phyloP scores from a whole-genome alignment of 1,140 invertebrate species.

The Drosophila sproati region DNA sequence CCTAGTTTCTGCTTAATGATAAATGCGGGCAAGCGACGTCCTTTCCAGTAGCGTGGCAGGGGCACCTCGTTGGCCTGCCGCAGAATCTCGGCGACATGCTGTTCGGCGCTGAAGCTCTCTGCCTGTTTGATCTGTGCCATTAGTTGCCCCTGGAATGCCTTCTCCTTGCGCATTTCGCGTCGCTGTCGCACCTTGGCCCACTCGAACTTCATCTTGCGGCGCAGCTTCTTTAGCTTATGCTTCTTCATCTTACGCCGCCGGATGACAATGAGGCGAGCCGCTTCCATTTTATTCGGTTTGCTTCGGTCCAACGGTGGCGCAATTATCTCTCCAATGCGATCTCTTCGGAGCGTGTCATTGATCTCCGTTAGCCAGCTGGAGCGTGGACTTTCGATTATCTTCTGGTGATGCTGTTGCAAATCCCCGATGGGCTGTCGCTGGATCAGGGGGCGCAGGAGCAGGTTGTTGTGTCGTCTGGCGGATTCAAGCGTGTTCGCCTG shows the following conservation, averaged over 20 bases:
- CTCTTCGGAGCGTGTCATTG: slow-evolving; percentile 62
- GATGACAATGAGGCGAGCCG: slow-evolving; percentile 90
- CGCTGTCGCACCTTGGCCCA: slow-evolving; percentile 89
- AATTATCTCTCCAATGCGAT: slow-evolving; percentile 62
- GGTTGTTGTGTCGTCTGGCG: slow-evolving; percentile 14
- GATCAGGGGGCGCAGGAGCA: slow-evolving; percentile 9
- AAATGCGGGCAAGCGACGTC: slow-evolving; percentile 88
- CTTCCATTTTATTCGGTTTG: slow-evolving; percentile 87
- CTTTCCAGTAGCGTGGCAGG: slow-evolving; percentile 88
- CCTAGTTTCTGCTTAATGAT: slow-evolving; percentile 87
- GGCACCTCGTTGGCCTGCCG: slow-evolving; percentile 87
- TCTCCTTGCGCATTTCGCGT: slow-evolving; percentile 90
- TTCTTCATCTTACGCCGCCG: slow-evolving; percentile 93
- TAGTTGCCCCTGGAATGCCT: slow-evolving; percentile 89
- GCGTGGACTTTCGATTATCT: slow-evolving; percentile 73
- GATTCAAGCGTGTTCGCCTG: slow-evolving; percentile 65
- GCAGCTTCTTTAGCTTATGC: slow-evolving; percentile 92
- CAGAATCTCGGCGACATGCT: slow-evolving; percentile 89
- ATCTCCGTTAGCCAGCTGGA: slow-evolving; percentile 69
- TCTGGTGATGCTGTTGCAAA: slow-evolving; percentile 27
- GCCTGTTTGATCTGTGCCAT: slow-evolving; percentile 89
- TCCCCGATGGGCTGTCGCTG: slow-evolving; percentile 61
- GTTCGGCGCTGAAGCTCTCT: slow-evolving; percentile 90
- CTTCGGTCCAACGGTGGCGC: slow-evolving; percentile 57
- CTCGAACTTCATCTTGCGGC: slow-evolving; percentile 91